Percentiles rank a stretch among this genome's conserved stretches.
Conservation (phyloP, 2,888 invertebrate species). For the Willowsia nigromaculata region DNA sequence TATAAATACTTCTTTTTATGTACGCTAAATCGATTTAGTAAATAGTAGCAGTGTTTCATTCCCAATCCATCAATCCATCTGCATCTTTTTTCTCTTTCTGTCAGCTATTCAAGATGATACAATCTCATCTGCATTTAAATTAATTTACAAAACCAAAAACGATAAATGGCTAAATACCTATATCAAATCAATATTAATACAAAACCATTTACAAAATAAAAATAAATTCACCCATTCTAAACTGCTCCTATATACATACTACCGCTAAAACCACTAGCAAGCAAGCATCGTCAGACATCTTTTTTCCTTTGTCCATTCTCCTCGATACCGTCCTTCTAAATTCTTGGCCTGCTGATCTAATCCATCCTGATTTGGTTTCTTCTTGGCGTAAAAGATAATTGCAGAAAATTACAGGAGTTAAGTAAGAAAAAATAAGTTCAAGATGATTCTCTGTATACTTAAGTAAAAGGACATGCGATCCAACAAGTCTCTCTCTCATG, state of each 20-base stretch:
- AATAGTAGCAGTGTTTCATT: neutral
- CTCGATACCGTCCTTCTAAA: slow-evolving; percentile 3
- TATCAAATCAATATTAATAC: slow-evolving; percentile 43
- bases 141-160: slow-evolving; percentile 66
- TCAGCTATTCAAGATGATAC: slow-evolving; percentile 41
- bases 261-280: neutral
- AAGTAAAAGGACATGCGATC: slow-evolving; percentile 40
- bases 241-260: no score
- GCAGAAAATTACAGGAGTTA: slow-evolving; percentile 52
- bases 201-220: neutral
- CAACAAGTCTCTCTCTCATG: slow-evolving; percentile 9
- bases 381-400: slow-evolving; percentile 53
- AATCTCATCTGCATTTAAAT: slow-evolving; percentile 72
- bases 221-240: neutral
- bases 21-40: neutral
- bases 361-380: slow-evolving; percentile 9
- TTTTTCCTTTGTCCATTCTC: slow-evolving; percentile 18
- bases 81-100: slow-evolving; percentile 46
- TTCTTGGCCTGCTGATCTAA: neutral
- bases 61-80: slow-evolving; percentile 49
- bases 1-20: slow-evolving; percentile 1
- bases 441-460: slow-evolving; percentile 49
- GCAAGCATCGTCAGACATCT: neutral
- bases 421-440: slow-evolving; percentile 40
- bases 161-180: slow-evolving; percentile 38